A percentile compares a stretch with the other conserved stretches of the same genome.
phyloP scores from a whole-genome alignment of 2,113 vertebrate species.

The Phylloscopus trochilus region DNA sequence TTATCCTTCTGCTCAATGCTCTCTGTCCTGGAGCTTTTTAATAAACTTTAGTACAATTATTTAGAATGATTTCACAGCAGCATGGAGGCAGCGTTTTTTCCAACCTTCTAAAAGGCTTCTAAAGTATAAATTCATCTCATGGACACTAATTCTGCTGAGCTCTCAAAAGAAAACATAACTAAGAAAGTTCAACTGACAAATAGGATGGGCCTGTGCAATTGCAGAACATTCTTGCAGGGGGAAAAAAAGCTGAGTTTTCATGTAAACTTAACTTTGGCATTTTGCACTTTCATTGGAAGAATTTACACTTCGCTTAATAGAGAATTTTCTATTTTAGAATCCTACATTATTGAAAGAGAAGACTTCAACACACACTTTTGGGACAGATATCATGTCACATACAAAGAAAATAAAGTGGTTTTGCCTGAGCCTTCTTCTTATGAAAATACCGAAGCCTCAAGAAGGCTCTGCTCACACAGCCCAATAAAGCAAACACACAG shows the following conservation, averaged over 20 bases:
- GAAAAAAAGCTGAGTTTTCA: background rate
- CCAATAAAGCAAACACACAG: background rate
- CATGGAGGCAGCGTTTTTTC: background rate
- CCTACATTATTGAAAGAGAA: background rate
- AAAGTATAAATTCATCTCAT: conserved; percentile 44
- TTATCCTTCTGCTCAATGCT: conserved; percentile 11
- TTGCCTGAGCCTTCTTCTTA: background rate
- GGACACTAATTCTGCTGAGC: conserved; percentile 9
- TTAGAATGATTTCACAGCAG: conserved; percentile 41
- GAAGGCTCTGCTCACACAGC: background rate
- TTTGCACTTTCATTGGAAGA: background rate
- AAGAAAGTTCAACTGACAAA: background rate
- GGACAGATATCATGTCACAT: background rate
- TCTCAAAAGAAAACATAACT: conserved; percentile 8
- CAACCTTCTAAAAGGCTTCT: conserved; percentile 15
- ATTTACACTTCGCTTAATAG: background rate
- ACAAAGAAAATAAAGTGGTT: background rate
- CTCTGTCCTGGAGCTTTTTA: conserved; percentile 27
- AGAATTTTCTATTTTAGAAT: background rate
- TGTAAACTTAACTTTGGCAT: background rate
- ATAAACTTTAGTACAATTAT: conserved; percentile 26
- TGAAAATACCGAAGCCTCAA: background rate
- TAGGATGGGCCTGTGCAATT: background rate
- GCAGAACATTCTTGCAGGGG: background rate
- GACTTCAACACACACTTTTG: background rate